Evolutionary conservation across 2,113 vertebrate genomes (phyloP), one percentile per base, ranked within the genome.

Genomic region (Ibidorhyncha struthersii): DNA sequence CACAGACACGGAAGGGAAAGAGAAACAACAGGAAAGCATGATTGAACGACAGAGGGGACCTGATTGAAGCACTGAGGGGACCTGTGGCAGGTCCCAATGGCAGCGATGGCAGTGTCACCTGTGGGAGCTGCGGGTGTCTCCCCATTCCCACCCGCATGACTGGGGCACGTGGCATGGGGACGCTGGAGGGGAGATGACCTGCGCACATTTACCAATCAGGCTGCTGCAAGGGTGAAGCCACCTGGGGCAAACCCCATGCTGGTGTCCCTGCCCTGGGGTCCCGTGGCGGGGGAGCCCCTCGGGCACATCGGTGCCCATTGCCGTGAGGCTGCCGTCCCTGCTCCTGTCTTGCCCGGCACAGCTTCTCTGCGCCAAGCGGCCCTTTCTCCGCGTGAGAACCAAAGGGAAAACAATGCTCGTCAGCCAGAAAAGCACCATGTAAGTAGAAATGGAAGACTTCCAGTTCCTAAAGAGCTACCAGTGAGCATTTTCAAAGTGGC

Each of bases 361-460:
- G 41, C 27, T 4, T 2, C 58, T 74, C 38, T 0, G 0, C 3
- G 4, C 27, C 52, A 22, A 49, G 29, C 0, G 0, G 3, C n/a
- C 76, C 50, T 53, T 55, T 55, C 32, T 50, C 85, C 14, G 4
- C 1, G 0, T 85, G 78, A 78, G 65, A 87, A 73, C 41, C 53
- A 30, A 53, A 49, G 22, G 21, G 29, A 58, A 52, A 81, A 40
- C 0, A 0, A 34, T 74, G 21, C 29, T 61, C 2, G 0, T 38
- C 80, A 59, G 27, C 47, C 65, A 90, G 72, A 56, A 95, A 78
- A 95, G 21, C 32, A 84, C 92, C 86, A 78, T 83, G 69, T 83
- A 93, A 92, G 89, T 78, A 90, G 77, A 96, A 94, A 84, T 93
- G 77, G 86, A 86, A 89, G 61, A 47, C 79, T 92, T 95, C 90